Conservation (phyloP, 2,113 vertebrate genomes). For the Trogon surrucura region DNA sequence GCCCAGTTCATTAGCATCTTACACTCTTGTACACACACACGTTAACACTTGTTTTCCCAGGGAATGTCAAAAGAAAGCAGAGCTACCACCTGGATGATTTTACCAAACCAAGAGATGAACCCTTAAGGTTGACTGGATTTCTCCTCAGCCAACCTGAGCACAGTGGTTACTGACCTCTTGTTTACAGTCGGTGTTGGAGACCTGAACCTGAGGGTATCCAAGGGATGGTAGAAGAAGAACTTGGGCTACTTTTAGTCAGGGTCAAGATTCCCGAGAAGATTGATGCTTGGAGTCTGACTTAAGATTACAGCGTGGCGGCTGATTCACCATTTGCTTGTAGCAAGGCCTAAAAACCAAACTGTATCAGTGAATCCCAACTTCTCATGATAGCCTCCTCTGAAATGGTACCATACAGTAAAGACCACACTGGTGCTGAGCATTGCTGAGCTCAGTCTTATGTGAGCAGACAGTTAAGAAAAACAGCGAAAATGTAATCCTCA, state of each 20-base stretch:
- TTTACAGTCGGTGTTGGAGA: background rate
- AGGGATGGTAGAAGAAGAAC: rapidly evolving
- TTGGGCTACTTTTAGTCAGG: background rate
- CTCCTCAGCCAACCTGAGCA: background rate
- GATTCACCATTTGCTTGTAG: background rate
- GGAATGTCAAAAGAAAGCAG: background rate
- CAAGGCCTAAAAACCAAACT: background rate
- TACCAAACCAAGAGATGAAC: background rate
- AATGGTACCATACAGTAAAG: background rate
- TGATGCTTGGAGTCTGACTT: background rate
- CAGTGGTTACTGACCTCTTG: background rate
- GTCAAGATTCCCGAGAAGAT: background rate
- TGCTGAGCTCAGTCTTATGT: background rate
- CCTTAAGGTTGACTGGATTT: background rate
- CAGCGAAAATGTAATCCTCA: background rate
- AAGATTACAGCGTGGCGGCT: background rate
- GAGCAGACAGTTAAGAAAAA: background rate
- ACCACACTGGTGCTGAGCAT: background rate
- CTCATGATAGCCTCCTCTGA: background rate
- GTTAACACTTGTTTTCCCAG: background rate
- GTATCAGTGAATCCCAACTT: background rate
- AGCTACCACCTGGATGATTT: background rate
- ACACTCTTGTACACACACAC: background rate
- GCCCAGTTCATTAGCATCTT: background rate
- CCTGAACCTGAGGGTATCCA: background rate